phyloP scores from a whole-genome alignment of 2,797 vertebrate genomes.

The Oreochromis grahami region DNA sequence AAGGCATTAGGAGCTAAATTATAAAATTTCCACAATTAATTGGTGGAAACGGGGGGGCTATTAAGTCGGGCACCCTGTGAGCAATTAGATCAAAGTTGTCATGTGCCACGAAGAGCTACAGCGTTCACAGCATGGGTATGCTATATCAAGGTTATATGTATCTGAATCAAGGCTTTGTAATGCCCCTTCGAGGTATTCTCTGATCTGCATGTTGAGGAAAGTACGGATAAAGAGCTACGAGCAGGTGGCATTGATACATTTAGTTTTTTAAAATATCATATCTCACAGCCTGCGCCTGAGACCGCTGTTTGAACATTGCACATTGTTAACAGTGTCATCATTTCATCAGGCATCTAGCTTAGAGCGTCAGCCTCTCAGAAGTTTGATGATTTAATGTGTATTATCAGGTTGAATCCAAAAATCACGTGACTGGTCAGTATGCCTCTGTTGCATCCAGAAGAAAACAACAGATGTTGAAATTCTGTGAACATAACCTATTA shows the following conservation, averaged over 20 bases:
- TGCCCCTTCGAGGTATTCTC: not conserved
- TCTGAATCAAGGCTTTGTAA: slow-evolving; percentile 6
- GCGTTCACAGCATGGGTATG: slow-evolving; percentile 1
- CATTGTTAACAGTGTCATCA: not conserved
- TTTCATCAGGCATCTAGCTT: not conserved
- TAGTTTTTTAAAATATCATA: not conserved
- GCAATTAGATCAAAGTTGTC: slow-evolving; percentile 50
- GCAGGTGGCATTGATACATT: not conserved
- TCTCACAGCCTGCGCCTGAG: not conserved
- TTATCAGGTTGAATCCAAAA: not conserved
- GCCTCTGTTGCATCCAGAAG: not conserved
- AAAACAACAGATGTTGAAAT: not conserved
- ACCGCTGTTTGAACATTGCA: not conserved
- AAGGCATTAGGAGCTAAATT: slow-evolving; percentile 50
- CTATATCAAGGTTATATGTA: slow-evolving; percentile 34
- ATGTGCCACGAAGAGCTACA: slow-evolving; percentile 8
- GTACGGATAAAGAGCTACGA: not conserved
- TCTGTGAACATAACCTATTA: not conserved
- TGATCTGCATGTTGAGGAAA: not conserved
- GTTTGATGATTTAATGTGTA: not conserved
- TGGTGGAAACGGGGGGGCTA: slow-evolving; percentile 38
- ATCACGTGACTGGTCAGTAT: not conserved
- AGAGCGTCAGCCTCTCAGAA: not conserved
- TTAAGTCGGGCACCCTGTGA: slow-evolving; percentile 47
- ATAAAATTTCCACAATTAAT: slow-evolving; percentile 49